phyloP scores from a whole-genome alignment of 2,797 vertebrate species.

The Steatocranus sp. region DNA sequence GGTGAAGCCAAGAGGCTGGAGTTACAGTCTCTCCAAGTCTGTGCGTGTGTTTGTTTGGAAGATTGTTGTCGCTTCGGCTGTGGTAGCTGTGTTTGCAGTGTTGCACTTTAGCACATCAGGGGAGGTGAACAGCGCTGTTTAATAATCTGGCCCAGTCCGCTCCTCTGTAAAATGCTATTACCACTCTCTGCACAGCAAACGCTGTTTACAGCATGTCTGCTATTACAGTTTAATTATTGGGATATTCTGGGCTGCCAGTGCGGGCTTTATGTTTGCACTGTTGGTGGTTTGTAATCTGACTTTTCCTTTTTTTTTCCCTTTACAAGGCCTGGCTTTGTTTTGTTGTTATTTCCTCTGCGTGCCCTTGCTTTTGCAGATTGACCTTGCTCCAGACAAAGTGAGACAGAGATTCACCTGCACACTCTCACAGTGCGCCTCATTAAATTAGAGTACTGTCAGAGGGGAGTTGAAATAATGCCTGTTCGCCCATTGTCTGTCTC shows the following conservation, averaged over 20 bases:
- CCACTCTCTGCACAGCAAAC: slow-evolving; percentile 26
- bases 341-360: slow-evolving; percentile 33
- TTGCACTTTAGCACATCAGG: slow-evolving; percentile 52
- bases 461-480: slow-evolving; percentile 60
- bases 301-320: slow-evolving; percentile 7
- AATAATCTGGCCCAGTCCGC: slow-evolving; percentile 39
- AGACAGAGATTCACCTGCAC: slow-evolving; percentile 38
- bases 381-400: slow-evolving; percentile 69
- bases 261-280: slow-evolving; percentile 45
- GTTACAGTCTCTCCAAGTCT: slow-evolving; percentile 37
- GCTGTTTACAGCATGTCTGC: slow-evolving; percentile 42
- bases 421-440: slow-evolving; percentile 57
- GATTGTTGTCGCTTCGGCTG: slow-evolving; percentile 21
- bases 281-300: slow-evolving; percentile 46
- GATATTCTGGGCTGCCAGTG: slow-evolving; percentile 30
- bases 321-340: slow-evolving; percentile 45
- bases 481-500: slow-evolving; percentile 47
- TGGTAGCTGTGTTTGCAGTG: slow-evolving; percentile 50
- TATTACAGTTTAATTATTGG: slow-evolving; percentile 55
- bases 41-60: slow-evolving; percentile 30
- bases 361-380: slow-evolving; percentile 59
- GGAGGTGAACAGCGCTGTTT: slow-evolving; percentile 46
- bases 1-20: slow-evolving; percentile 58
- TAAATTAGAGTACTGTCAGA: slow-evolving; percentile 64
- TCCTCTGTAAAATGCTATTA: slow-evolving; percentile 42